Evolutionary conservation across 2,888 invertebrate species (phyloP), one percentile per base, ranked within the genome.

Genomic region (Agonopterix alstromeriana): DNA sequence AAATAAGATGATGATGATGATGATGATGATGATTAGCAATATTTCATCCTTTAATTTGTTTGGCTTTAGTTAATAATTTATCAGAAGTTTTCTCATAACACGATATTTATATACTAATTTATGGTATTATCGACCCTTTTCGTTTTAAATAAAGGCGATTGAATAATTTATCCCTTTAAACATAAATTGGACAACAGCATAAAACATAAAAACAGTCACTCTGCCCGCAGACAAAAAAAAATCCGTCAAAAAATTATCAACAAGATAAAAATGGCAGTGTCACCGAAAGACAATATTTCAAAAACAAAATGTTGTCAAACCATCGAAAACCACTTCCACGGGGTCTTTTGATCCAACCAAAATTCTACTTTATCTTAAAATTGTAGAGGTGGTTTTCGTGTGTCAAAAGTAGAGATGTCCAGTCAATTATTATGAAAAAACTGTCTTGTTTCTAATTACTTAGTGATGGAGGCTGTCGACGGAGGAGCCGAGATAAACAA

Each of bases 371-470:
- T n/a, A 38, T n/a, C 38, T 3, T n/a, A 10, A 3, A 3, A 38
- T 7, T n/a, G 42, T 42, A 42, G 12, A 11, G 42, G 8, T 42
- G 2, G 11, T 10, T 42, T 3, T 42, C 11, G 42, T 11, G 38
- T 9, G 38, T n/a, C 5, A n/a, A n/a, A 10, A n/a, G n/a, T 27
- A n/a, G 2, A 38, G 52, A 63, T 65, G 72, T 72, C 70, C 70
- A 68, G 69, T 78, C 80, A 80, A 83, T 84, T 83, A 84, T 77
- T 76, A 75, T 72, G 74, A 77, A 81, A 80, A 79, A 81, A 75
- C 65, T 70, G 69, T 68, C 79, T 75, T 80, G 83, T 83, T 71
- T 75, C 80, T 83, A 83, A 85, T 85, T 82, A 82, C 73, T 68
- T 75, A 68, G 75, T 47, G 49, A 49, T 41, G 46, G 42, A 27